Conservation (phyloP, 2,113 vertebrate species). For the Tychaedon coryphoeus region DNA sequence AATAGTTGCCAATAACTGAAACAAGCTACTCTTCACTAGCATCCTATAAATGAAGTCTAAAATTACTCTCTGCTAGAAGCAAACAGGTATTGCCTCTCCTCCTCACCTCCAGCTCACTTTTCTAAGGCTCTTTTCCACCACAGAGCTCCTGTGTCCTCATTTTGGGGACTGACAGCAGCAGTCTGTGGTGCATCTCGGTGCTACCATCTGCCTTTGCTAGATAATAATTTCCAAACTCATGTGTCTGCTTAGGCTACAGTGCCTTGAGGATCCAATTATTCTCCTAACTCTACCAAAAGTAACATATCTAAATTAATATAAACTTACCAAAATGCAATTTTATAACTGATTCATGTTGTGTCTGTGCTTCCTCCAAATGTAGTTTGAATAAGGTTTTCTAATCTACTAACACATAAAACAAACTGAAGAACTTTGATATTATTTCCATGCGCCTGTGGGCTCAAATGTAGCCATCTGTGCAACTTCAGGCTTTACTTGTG, state of each 20-base stretch:
- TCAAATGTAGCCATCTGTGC: conserved; percentile 9
- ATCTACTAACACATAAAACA: neutral
- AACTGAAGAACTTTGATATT: neutral
- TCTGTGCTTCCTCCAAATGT: neutral
- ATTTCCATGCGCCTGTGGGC: neutral
- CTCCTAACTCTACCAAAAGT: neutral
- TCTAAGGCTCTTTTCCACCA: neutral
- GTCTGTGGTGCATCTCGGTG: accelerated
- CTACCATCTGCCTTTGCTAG: neutral
- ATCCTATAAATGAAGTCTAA: neutral
- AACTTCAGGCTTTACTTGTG: conserved; percentile 41
- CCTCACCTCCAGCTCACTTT: neutral
- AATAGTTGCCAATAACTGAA: neutral
- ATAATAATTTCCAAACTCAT: neutral
- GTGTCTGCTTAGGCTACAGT: neutral
- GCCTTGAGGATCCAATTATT: neutral
- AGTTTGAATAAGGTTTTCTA: neutral
- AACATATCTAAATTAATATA: neutral
- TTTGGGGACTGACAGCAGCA: neutral
- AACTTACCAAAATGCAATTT: neutral
- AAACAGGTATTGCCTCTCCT: neutral
- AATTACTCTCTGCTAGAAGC: neutral
- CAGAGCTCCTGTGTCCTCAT: neutral
- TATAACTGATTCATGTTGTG: neutral
- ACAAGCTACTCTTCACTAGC: neutral